phyloP scores from a whole-genome alignment of 2,113 vertebrate species.

The Polypterus bichir region DNA sequence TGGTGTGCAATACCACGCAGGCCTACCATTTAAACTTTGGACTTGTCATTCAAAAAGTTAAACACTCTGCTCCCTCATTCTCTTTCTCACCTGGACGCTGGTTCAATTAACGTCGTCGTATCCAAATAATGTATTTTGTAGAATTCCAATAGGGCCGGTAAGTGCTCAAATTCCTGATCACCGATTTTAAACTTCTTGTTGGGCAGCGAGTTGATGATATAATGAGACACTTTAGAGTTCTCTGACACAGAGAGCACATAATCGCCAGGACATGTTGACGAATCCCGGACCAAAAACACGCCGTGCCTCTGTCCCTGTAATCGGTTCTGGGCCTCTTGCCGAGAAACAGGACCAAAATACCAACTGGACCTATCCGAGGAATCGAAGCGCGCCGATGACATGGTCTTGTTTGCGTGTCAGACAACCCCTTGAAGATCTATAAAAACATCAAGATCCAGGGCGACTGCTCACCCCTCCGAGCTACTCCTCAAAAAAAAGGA shows the following conservation, averaged over 20 bases:
- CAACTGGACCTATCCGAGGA: constrained; percentile 82
- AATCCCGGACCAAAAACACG: constrained; percentile 89
- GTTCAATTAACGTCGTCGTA: constrained; percentile 93
- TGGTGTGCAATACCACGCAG: too few species aligned
- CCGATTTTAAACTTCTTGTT: constrained; percentile 94
- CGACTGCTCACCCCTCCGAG: constrained; percentile 16
- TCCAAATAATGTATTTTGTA: constrained; percentile 98
- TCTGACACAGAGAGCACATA: constrained; percentile 95
- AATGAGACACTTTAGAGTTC: constrained; percentile 95
- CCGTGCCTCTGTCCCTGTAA: constrained; percentile 90
- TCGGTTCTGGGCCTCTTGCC: constrained; percentile 81
- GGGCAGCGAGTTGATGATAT: constrained; percentile 93
- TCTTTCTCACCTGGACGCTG: constrained; percentile 70
- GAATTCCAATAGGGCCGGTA: constrained; percentile 88
- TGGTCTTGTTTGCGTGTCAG: constrained; percentile 41
- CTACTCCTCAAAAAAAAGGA: background rate
- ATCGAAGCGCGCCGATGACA: constrained; percentile 83
- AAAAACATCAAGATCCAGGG: constrained; percentile 23
- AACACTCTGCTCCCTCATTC: too few species aligned
- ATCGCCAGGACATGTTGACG: constrained; percentile 92
- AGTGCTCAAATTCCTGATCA: constrained; percentile 90
- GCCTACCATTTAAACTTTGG: background rate
- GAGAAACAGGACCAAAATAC: constrained; percentile 87
- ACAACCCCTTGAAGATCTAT: background rate
- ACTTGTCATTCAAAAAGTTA: background rate